These are phyloP conservation scores for Notarius quadriscutis DNA, from an alignment of 2,113 vertebrate species.

Conservation along the genomic window DNA sequence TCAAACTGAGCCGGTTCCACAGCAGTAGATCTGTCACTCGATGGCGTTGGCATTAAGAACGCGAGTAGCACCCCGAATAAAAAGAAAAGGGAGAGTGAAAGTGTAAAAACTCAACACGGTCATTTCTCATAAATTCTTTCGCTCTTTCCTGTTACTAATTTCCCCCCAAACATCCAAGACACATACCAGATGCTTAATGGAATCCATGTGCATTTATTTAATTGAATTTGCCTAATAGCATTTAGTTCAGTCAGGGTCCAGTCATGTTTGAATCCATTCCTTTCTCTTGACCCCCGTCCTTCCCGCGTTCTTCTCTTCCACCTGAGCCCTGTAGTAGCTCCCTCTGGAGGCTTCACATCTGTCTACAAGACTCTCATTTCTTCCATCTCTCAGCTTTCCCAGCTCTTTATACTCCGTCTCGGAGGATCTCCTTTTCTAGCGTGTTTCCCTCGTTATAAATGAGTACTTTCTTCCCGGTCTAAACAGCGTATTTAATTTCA, in stretches of 20 bases:
- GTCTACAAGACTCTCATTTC: not conserved
- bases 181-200: not conserved
- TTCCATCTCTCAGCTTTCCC: not conserved
- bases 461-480: accelerated
- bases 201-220: not conserved
- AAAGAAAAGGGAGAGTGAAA: not conserved
- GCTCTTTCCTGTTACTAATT: not conserved
- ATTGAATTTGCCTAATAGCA: not conserved
- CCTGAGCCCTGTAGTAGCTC: constrained; percentile 21
- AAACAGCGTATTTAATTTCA: not conserved
- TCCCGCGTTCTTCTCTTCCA: not conserved
- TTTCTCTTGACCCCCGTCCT: not conserved
- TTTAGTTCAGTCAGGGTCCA: not conserved
- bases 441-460: not conserved
- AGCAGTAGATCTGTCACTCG: not conserved
- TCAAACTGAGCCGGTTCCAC: not conserved
- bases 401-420: not conserved
- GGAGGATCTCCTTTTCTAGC: not conserved
- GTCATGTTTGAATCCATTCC: not conserved
- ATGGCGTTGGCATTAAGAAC: not conserved
- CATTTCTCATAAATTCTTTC: not conserved
- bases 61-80: not conserved
- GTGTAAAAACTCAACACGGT: not conserved
- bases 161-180: not conserved
- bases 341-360: constrained; percentile 26